These are phyloP conservation scores for Ellobius talpinus DNA, from an alignment of 2,113 vertebrate species.

Conservation along the genomic window DNA sequence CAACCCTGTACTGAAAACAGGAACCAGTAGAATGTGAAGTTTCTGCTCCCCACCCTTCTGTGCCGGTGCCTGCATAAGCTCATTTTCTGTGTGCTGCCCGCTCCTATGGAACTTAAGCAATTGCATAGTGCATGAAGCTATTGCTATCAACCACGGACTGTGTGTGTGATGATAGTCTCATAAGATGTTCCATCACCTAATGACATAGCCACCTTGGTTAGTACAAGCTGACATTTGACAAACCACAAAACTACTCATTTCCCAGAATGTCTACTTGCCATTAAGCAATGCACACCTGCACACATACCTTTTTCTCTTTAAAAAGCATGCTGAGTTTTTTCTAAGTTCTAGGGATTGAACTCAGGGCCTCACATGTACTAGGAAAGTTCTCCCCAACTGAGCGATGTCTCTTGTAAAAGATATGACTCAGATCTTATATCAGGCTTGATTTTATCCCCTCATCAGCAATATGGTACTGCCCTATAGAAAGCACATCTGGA, in stretches of 20 bases:
- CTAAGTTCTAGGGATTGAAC: neutral
- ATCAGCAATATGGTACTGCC: neutral
- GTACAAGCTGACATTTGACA: neutral
- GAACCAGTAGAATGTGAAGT: neutral
- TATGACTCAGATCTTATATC: neutral
- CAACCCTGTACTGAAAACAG: neutral
- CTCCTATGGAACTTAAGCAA: neutral
- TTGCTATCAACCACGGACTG: neutral
- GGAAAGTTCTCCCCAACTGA: neutral
- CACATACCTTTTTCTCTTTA: neutral
- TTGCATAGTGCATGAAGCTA: neutral
- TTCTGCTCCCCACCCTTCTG: neutral
- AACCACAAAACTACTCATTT: neutral
- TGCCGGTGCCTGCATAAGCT: neutral
- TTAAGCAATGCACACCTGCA: neutral
- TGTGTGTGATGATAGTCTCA: neutral
- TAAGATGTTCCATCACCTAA: neutral
- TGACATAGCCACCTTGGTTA: neutral
- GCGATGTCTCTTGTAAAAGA: neutral
- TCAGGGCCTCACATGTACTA: neutral
- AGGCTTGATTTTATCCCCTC: neutral
- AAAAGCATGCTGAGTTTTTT: neutral
- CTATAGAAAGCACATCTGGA: neutral
- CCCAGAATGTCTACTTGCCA: neutral
- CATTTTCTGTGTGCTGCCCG: neutral